Evolutionary conservation across 2,888 invertebrate genomes (phyloP), one percentile per base, ranked within the genome.

Genomic region (Drosophila ezoana): DNA sequence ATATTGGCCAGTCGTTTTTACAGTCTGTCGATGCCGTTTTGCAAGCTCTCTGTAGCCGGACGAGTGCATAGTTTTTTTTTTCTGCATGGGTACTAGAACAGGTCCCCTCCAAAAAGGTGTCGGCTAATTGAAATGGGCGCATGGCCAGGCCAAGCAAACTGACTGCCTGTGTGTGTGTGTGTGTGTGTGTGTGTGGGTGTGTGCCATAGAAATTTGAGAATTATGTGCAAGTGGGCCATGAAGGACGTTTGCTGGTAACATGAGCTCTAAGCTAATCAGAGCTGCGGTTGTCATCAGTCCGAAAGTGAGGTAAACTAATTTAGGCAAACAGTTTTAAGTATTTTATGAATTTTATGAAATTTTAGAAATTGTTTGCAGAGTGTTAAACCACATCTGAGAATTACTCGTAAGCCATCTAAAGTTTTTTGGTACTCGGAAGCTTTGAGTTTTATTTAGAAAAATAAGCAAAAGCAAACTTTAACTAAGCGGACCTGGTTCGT

Each of bases 1-100:
- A 84, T 89, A 84, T 84, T 84, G 83, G 81, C 89, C 80, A 53
- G 73, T 62, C 72, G 69, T 62, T 71, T 78, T 80, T 72, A 61
- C 68, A 59, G 65, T 61, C 63, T 63, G 68, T 62, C 70, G 57
- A 64, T 63, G 72, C 51, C 53, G 41, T 53, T 58, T 54, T 58
- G 40, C 49, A 41, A 13, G 41, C 23, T 41, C 52, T 45, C 51
- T 33, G 40, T 16, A 48, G 18, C n/a, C 20, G 32, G 32, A 32
- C 41, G 14, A 33, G 54, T n/a, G 45, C 57, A 62, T 66, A 67
- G 44, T 44, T 38, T 9, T 37, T 28, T 16, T 59, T 62, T 53
- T 56, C 56, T 54, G 53, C 49, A 60, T 32, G 23, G 56, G 40
- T 51, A 41, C 37, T 44, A 18, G 44, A 40, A 56, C 13, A 10